Percentiles rank a stretch among this genome's conserved stretches.
These are phyloP conservation scores for Drosophila nasuta DNA, from an alignment of 1,140 invertebrate species.

Conservation along the genomic window DNA sequence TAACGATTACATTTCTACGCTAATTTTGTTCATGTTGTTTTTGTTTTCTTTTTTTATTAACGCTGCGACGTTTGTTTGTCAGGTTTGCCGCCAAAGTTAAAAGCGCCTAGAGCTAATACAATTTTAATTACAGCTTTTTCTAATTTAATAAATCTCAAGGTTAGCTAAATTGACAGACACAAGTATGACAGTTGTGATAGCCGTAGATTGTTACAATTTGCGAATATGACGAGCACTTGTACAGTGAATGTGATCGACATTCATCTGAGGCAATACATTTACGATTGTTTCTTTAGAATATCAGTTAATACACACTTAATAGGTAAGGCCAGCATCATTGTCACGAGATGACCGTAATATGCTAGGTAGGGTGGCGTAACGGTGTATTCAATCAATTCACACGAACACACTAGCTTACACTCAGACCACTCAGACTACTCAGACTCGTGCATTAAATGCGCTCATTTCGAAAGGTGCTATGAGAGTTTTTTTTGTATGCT, in stretches of 20 bases:
- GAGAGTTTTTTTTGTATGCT: slow-evolving; percentile 20
- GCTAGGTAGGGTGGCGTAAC: slow-evolving; percentile 4
- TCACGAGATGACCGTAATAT: slow-evolving; percentile 17
- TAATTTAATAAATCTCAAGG: slow-evolving; percentile 71
- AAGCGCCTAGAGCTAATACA: slow-evolving; percentile 49
- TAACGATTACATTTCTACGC: not conserved
- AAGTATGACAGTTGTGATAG: slow-evolving; percentile 11
- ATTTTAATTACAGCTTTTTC: slow-evolving; percentile 65
- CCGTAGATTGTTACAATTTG: slow-evolving; percentile 4
- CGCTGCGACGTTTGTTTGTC: slow-evolving; percentile 1
- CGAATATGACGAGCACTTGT: not conserved
- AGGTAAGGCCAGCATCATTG: slow-evolving; percentile 2
- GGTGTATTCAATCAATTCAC: slow-evolving; percentile 40
- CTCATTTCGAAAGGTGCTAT: not conserved
- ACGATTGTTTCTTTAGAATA: slow-evolving; percentile 8
- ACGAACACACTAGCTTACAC: not conserved
- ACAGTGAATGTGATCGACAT: slow-evolving; percentile 16
- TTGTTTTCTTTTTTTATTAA: slow-evolving; percentile 31
- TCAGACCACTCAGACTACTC: not conserved
- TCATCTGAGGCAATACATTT: not conserved
- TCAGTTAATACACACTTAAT: slow-evolving; percentile 13
- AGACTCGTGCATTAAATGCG: slow-evolving; percentile 19
- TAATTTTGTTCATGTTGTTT: slow-evolving; percentile 1
- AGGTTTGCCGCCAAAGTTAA: slow-evolving; percentile 50
- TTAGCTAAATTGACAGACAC: slow-evolving; percentile 21